A percentile compares a stretch with the other conserved stretches of the same genome.
Conservation (phyloP, 2,113 vertebrate species). For the Ptyas mucosa region DNA sequence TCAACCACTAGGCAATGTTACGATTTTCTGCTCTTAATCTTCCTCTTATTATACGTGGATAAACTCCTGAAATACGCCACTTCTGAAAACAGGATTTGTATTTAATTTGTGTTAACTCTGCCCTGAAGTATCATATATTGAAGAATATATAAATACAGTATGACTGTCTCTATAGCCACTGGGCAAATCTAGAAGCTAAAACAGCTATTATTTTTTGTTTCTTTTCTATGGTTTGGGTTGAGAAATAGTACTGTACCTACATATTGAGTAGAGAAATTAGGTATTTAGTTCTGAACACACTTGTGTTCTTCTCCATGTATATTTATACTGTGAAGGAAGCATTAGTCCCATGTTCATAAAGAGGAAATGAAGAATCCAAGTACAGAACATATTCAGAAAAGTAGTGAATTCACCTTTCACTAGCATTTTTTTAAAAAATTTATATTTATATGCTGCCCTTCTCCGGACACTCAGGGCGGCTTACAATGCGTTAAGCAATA, state of each 20-base stretch:
- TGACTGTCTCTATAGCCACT: conserved; percentile 61
- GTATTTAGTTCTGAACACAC: neutral
- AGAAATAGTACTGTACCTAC: conserved; percentile 26
- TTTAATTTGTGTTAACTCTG: conserved; percentile 51
- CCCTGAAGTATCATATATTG: conserved; percentile 63
- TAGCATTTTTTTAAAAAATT: too few relatives aligned
- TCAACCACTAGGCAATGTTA: neutral
- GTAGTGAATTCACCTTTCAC: neutral
- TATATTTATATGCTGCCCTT: too few relatives aligned
- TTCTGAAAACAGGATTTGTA: conserved; percentile 17
- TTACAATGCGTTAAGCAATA: too few relatives aligned
- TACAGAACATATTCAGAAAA: neutral
- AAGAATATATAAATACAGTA: conserved; percentile 42
- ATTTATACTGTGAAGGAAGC: neutral
- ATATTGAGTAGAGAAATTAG: conserved; percentile 19
- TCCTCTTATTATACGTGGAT: conserved; percentile 7
- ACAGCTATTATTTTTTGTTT: conserved; percentile 60
- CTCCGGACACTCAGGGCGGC: too few relatives aligned
- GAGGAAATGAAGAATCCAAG: neutral
- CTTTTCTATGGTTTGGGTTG: conserved; percentile 46
- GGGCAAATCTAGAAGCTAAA: conserved; percentile 62
- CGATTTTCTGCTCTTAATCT: conserved; percentile 38
- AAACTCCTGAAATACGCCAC: fast-evolving
- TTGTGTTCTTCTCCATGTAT: neutral
- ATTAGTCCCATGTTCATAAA: neutral